Conservation (phyloP, 2,113 vertebrate species). For the Cyprinodon brontotheroides region DNA sequence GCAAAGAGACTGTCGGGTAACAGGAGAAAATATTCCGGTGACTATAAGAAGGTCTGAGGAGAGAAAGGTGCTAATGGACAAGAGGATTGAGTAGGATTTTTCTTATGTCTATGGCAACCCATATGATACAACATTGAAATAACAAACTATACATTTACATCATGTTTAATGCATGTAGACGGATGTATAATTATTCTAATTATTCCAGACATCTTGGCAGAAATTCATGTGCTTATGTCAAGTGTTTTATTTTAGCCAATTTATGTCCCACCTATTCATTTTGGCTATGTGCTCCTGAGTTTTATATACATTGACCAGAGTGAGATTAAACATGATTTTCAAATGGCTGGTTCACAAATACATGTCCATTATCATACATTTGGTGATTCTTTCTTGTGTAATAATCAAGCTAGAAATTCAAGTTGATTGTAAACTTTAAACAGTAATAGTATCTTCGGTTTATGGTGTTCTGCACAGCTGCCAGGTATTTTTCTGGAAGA, state of each 20-base stretch:
- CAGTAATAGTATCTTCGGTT: too few species aligned
- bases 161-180: not conserved
- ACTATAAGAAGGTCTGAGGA: not conserved
- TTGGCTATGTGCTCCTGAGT: not conserved
- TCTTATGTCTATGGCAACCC: not conserved
- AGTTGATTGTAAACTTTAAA: too few species aligned
- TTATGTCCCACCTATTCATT: not conserved
- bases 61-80: not conserved
- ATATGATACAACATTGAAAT: not conserved
- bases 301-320: not conserved
- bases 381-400: too few species aligned
- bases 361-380: not conserved
- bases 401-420: too few species aligned
- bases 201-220: not conserved
- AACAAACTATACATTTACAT: not conserved
- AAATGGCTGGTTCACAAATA: not conserved
- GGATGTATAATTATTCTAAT: not conserved
- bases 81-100: not conserved
- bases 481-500: too few species aligned
- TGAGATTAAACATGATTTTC: too few species aligned
- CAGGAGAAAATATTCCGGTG: conserved; percentile 44
- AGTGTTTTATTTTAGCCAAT: not conserved
- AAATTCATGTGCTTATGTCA: not conserved
- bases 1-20: conserved; percentile 27
- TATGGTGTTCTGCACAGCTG: too few species aligned